Base-by-base conservation (phyloP, 2,113 vertebrate species). In the Ondatra zibethicus region DNA sequence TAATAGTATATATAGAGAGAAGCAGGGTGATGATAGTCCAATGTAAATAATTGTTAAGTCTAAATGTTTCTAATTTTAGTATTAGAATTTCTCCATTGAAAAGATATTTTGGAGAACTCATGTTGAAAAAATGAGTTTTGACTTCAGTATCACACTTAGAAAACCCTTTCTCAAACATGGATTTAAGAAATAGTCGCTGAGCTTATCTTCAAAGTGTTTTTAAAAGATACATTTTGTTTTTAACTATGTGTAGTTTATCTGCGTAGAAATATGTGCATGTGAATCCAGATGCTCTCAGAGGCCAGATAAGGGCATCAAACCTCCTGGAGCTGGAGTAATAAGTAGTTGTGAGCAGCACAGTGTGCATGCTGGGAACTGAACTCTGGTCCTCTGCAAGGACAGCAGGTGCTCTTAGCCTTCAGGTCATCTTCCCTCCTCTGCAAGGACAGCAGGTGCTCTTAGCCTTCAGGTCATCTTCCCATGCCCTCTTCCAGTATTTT, bases 1-100 rank as follows among this genome's bases (percentile, higher is more conserved):
- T 27, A 86, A 72, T 11, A 36, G 58, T 47, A 80, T 77, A 93
- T 19, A 89, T 3, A 58, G 10, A 63, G n/a, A 85, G 58, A 39
- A 29, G 65, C 45, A 8, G 63, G 47, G 5, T 6, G 50, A 31
- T 5, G 33, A 50, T 65, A 11, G 14, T 50, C 55, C n/a, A 77
- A 36, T 61, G 10, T 75, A 89, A 95, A 47, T 7, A 70, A 86
- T 21, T 81, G 31, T 68, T 70, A 89, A 58, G 87, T 61, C 55
- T 85, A 80, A 14, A 3, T 91, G 39, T 90, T 84, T 94, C 81
- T 89, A 76, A 95, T 81, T 95, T 75, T 80, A 45, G 84, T 61
- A 21, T 89, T 96, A 66, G 77, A 76, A 78, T 7, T 47, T 72
- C 63, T 76, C 75, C 89, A 66, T 78, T 94, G 17, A 80, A 93